Conservation (phyloP, 2,888 invertebrate species). For the Ophraella communa region DNA sequence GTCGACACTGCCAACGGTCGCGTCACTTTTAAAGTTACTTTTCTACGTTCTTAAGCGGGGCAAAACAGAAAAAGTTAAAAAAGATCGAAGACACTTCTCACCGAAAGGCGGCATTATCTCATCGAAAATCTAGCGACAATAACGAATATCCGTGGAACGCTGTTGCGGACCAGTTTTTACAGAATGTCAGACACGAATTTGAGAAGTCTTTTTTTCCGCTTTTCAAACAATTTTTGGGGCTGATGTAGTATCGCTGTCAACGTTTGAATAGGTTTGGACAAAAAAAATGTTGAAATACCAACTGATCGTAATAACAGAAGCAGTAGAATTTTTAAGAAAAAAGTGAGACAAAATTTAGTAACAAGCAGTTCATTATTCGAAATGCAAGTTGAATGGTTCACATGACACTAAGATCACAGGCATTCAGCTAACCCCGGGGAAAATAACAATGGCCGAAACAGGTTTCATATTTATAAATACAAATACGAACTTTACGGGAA, state of each 20-base stretch:
- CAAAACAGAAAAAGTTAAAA: neutral
- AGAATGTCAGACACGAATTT: constrained; percentile 9
- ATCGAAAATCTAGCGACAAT: constrained; percentile 35
- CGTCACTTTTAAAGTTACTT: constrained; percentile 2
- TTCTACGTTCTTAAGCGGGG: neutral
- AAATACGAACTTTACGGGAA: too few species aligned
- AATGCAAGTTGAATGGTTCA: neutral
- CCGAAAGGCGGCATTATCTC: constrained; percentile 43
- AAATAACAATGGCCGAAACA: too few species aligned
- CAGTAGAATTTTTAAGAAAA: neutral
- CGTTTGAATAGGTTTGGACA: neutral
- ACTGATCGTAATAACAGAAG: neutral
- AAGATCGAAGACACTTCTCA: constrained; percentile 30
- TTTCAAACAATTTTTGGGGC: too few species aligned
- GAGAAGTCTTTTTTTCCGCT: neutral
- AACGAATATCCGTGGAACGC: constrained; percentile 33
- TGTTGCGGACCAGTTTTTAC: constrained; percentile 34
- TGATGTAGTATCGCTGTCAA: neutral
- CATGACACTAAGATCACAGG: too few species aligned
- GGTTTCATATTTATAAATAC: too few species aligned
- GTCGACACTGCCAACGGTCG: constrained; percentile 5
- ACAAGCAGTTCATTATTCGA: neutral
- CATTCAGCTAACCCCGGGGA: too few species aligned
- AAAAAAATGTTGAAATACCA: neutral
- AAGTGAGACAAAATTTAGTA: neutral